Evolutionary conservation across 1,140 invertebrate genomes (phyloP).

Genomic region (Venturia canescens): DNA sequence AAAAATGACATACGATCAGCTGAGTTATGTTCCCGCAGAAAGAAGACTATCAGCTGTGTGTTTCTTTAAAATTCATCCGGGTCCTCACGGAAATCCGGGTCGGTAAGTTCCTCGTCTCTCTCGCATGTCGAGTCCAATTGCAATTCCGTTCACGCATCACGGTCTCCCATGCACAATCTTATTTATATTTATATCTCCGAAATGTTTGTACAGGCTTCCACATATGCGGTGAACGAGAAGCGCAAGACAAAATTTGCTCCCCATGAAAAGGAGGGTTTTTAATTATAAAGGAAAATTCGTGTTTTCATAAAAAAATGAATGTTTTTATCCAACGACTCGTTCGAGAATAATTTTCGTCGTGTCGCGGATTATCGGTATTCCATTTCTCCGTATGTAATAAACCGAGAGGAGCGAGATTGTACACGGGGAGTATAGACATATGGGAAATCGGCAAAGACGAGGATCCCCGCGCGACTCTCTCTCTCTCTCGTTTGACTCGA

Average conservation of each 20-base stretch:
- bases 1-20: neutral
- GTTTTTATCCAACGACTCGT: too few species aligned
- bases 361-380: too few species aligned
- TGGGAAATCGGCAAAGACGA: slow-evolving; percentile 48
- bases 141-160: slow-evolving; percentile 50
- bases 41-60: slow-evolving; percentile 56
- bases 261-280: neutral
- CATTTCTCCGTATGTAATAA: neutral
- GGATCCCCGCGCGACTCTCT: slow-evolving; percentile 35
- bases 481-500: slow-evolving; percentile 61
- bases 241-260: neutral
- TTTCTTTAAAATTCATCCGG: slow-evolving; percentile 61
- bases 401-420: neutral
- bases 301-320: neutral
- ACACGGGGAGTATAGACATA: slow-evolving; percentile 10
- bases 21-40: neutral
- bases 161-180: neutral
- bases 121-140: slow-evolving; percentile 24
- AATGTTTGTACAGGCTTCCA: slow-evolving; percentile 7
- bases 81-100: slow-evolving; percentile 61
- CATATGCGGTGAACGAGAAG: neutral
- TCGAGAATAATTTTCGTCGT: too few species aligned
- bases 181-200: slow-evolving; percentile 41
- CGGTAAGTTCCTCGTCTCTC: slow-evolving; percentile 56
- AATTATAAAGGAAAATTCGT: neutral